Evolutionary conservation across 2,113 vertebrate species (phyloP).

Genomic region (Phoenicopterus ruber): DNA sequence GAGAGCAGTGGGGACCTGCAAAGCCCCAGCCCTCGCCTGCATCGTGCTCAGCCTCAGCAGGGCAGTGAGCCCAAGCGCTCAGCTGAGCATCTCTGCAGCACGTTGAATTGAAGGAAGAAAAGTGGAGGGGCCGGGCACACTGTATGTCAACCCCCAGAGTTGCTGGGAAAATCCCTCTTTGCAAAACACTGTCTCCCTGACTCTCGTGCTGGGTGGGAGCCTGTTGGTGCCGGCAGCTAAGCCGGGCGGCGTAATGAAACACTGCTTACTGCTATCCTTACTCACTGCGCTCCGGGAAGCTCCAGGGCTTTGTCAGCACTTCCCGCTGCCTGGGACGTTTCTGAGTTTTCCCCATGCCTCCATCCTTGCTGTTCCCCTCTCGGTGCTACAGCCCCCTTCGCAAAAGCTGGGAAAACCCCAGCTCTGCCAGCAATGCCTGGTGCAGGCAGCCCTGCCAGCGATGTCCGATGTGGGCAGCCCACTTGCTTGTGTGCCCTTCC

Average conservation of each 20-base stretch:
- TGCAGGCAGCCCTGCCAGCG: background rate
- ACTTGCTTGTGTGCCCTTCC: background rate
- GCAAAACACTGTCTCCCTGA: background rate
- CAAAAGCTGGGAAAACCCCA: background rate
- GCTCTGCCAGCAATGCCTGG: no score
- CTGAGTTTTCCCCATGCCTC: background rate
- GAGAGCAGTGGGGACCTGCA: background rate
- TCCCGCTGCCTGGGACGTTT: background rate
- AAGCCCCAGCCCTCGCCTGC: background rate
- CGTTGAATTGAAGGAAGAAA: background rate
- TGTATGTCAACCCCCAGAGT: background rate
- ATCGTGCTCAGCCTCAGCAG: background rate
- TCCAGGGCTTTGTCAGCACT: background rate
- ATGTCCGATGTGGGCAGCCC: background rate
- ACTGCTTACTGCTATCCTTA: constrained; percentile 8
- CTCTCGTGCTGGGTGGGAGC: background rate
- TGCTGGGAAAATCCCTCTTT: constrained; percentile 4
- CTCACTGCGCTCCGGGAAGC: constrained; percentile 8
- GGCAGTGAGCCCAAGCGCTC: background rate
- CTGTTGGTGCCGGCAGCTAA: background rate
- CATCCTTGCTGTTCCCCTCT: background rate
- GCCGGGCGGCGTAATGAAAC: background rate
- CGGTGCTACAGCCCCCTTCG: background rate
- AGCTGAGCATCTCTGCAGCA: rapidly evolving
- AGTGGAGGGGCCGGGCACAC: background rate